Evolutionary conservation across 1,140 invertebrate species (phyloP).

Genomic region (Sitophilus oryzae): DNA sequence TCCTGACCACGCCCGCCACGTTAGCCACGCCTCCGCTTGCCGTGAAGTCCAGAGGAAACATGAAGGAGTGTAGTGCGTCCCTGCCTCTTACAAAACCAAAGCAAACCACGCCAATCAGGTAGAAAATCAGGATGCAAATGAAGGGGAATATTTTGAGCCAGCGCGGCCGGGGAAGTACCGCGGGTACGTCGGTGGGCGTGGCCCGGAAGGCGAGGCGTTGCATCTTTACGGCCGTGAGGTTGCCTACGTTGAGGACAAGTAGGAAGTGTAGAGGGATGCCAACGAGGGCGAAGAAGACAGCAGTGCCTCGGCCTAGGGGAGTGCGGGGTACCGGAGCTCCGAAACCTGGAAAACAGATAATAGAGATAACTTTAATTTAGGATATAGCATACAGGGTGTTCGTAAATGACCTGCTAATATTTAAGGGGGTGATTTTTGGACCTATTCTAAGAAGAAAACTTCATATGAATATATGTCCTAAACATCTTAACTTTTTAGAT

Average conservation of each 20-base stretch:
- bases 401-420: neutral
- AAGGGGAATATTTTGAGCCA: slow-evolving; percentile 47
- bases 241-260: slow-evolving; percentile 57
- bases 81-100: slow-evolving; percentile 55
- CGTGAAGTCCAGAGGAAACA: slow-evolving; percentile 66
- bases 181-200: slow-evolving; percentile 30
- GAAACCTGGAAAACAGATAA: slow-evolving; percentile 47
- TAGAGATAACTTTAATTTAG: too few relatives aligned
- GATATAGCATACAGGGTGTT: neutral
- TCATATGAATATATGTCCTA: too few relatives aligned
- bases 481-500: too few relatives aligned
- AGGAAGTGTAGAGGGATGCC: slow-evolving; percentile 58
- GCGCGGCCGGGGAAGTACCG: slow-evolving; percentile 31
- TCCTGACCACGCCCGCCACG: slow-evolving; percentile 52
- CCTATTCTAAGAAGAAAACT: too few relatives aligned
- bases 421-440: too few relatives aligned
- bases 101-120: slow-evolving; percentile 51
- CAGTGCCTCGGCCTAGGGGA: slow-evolving; percentile 51
- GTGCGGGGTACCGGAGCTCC: slow-evolving; percentile 57
- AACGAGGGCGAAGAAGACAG: slow-evolving; percentile 52
- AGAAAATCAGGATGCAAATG: slow-evolving; percentile 49
- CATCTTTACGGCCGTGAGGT: slow-evolving; percentile 49
- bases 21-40: slow-evolving; percentile 59
- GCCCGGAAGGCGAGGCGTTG: slow-evolving; percentile 44
- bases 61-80: slow-evolving; percentile 50